Percentiles rank a stretch among this genome's conserved stretches.
phyloP scores from a whole-genome alignment of 2,888 invertebrate genomes.

The Eupithecia exiguata region DNA sequence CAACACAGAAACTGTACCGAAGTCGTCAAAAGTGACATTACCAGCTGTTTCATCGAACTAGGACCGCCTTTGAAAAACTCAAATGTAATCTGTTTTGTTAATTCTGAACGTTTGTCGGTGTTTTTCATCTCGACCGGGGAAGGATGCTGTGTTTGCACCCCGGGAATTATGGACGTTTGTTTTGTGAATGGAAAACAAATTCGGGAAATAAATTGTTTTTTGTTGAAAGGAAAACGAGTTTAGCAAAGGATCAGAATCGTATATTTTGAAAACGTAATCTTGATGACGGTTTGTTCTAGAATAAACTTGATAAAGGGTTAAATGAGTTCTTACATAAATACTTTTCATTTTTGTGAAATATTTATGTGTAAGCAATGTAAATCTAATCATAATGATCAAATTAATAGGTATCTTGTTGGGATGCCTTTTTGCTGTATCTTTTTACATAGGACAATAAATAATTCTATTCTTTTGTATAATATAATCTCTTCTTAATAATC shows the following conservation, averaged over 20 bases:
- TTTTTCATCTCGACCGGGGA: conserved; percentile 62
- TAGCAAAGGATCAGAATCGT: background rate
- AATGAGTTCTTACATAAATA: background rate
- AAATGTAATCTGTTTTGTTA: conserved; percentile 82
- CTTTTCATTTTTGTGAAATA: background rate
- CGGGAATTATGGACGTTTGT: conserved; percentile 59
- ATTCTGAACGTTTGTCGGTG: conserved; percentile 71
- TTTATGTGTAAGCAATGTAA: background rate
- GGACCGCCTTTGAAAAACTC: conserved; percentile 63
- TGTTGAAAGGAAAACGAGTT: conserved; percentile 12
- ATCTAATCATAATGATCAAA: background rate
- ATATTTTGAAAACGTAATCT: conserved; percentile 2
- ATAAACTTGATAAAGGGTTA: background rate
- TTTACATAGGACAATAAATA: no score
- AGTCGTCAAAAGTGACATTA: background rate
- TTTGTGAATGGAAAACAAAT: conserved; percentile 37
- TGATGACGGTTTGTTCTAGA: background rate
- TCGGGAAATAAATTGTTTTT: conserved; percentile 28
- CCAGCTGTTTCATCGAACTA: conserved; percentile 20
- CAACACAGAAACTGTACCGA: background rate
- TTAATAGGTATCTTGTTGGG: background rate
- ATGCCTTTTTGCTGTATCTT: no score
- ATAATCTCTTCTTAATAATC: no score
- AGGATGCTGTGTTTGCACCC: conserved; percentile 56
- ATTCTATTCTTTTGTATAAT: no score